Evolutionary conservation across 2,113 vertebrate genomes (phyloP).

Genomic region (Thinocorus orbignyianus): DNA sequence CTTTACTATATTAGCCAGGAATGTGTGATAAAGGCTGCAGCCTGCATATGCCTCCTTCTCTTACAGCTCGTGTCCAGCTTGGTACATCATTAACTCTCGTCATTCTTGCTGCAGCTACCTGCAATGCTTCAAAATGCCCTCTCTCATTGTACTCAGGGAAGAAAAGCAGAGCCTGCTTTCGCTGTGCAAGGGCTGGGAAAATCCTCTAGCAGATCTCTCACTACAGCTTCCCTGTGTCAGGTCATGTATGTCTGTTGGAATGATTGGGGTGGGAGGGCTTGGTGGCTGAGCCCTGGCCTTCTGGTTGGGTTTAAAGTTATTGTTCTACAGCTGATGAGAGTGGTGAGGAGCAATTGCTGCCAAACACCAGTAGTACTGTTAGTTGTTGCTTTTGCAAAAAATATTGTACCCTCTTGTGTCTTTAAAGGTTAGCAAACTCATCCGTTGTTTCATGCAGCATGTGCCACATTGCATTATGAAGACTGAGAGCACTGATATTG

Average conservation of each 20-base stretch:
- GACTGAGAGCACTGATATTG: background rate
- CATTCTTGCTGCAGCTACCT: background rate
- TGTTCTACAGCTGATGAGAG: background rate
- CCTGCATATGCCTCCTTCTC: background rate
- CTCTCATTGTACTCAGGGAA: background rate
- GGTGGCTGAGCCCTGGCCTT: background rate
- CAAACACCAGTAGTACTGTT: background rate
- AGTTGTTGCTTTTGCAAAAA: background rate
- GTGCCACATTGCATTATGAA: background rate
- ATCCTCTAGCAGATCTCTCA: background rate
- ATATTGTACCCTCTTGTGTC: background rate
- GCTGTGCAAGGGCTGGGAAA: background rate
- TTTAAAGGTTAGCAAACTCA: background rate
- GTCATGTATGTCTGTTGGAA: background rate
- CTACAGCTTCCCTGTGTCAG: background rate
- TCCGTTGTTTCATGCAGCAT: background rate
- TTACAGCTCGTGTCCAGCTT: background rate
- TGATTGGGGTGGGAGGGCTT: background rate
- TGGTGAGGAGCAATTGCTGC: background rate
- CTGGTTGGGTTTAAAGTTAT: background rate
- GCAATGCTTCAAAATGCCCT: background rate
- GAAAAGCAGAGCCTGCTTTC: background rate
- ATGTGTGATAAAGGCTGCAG: background rate
- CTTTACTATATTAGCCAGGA: background rate
- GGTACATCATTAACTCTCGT: background rate